These are phyloP conservation scores for Brachyptera putata DNA, from an alignment of 2,888 invertebrate species.

Conservation along the genomic window DNA sequence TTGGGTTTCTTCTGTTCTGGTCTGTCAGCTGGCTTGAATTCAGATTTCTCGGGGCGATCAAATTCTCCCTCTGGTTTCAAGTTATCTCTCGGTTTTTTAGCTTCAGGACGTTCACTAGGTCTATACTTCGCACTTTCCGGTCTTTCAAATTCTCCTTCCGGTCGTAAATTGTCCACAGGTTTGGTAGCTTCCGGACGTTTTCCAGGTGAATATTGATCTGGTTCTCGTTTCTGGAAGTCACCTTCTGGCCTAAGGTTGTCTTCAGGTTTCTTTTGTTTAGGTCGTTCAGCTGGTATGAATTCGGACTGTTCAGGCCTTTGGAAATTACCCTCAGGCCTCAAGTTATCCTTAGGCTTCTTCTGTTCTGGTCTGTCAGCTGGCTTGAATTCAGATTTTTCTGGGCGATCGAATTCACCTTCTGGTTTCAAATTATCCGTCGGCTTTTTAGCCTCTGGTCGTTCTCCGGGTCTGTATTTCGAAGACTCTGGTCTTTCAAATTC, in stretches of 20 bases:
- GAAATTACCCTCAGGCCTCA: constrained; percentile 51
- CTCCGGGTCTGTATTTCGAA: constrained; percentile 37
- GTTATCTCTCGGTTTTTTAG: constrained; percentile 45
- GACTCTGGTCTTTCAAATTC: constrained; percentile 36
- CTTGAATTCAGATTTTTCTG: constrained; percentile 36
- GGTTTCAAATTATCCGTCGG: constrained; percentile 40
- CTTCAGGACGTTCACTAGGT: constrained; percentile 50
- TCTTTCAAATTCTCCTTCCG: constrained; percentile 51
- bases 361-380: constrained; percentile 37
- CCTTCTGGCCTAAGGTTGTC: constrained; percentile 40
- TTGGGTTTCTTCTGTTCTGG: constrained; percentile 42
- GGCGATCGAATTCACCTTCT: constrained; percentile 56
- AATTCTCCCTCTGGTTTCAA: constrained; percentile 36
- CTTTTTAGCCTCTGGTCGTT: constrained; percentile 43
- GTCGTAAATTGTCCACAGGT: constrained; percentile 48
- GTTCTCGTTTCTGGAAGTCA: constrained; percentile 29
- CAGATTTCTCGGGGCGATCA: constrained; percentile 22
- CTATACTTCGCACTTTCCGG: constrained; percentile 42
- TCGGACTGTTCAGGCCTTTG: constrained; percentile 50
- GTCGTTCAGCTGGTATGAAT: constrained; percentile 47
- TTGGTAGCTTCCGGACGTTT: constrained; percentile 34
- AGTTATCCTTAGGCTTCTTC: constrained; percentile 53
- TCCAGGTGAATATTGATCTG: constrained; percentile 25
- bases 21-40: constrained; percentile 18
- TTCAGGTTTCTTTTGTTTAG: constrained; percentile 49